Conservation (phyloP, 2,113 vertebrate species). For the Hippopotamus amphibius region DNA sequence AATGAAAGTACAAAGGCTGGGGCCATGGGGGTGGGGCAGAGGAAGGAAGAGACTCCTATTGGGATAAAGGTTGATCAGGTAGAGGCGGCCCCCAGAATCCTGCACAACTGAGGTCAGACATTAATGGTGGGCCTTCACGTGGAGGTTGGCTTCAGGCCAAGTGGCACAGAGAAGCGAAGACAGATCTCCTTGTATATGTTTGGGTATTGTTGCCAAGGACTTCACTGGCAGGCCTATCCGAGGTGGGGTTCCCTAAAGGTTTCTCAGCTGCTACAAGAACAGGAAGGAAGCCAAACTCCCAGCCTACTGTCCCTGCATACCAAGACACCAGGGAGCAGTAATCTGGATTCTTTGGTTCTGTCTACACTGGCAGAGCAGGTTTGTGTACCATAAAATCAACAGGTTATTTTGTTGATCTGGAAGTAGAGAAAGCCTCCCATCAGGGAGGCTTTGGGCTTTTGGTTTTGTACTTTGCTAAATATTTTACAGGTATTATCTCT, state of each 20-base stretch:
- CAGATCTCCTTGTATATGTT: conserved; percentile 17
- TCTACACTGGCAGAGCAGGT: neutral
- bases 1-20: neutral
- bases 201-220: neutral
- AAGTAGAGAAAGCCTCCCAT: neutral
- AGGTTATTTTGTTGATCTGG: neutral
- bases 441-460: neutral
- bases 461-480: neutral
- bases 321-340: neutral
- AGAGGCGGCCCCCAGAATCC: neutral
- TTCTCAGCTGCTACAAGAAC: neutral
- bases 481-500: neutral
- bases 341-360: neutral
- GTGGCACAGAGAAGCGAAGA: neutral
- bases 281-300: neutral
- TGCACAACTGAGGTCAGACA: neutral
- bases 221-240: neutral
- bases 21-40: neutral
- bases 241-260: neutral
- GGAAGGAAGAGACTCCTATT: neutral
- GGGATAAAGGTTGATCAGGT: neutral
- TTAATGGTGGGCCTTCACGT: neutral
- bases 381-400: neutral
- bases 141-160: neutral
- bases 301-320: neutral